Evolutionary conservation across 1,140 invertebrate species (phyloP), one percentile per base, ranked within the genome.

Genomic region (Brachionus rotundiformis): DNA sequence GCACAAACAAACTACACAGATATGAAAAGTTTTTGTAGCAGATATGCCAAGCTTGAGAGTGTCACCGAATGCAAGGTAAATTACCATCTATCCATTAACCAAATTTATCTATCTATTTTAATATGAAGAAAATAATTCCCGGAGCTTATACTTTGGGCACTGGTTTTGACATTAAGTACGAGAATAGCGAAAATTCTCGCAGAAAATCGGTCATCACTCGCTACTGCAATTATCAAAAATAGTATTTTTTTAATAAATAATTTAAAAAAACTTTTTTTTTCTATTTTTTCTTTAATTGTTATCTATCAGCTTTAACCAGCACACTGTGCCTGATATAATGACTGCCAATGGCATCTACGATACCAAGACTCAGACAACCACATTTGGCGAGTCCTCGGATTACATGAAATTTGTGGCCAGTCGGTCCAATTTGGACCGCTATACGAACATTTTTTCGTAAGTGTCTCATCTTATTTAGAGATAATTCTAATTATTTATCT

Each of bases 171-270:
- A 59, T 79, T 8, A 79, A 79, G 41, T 63, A 79, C 54, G 76
- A 79, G 36, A 79, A 79, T 41, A 79, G 76, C 33, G 76, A 79
- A 79, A 79, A 79, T 63, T 54, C 76, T 29, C 29, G 76, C 16
- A 19, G 76, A 39, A 54, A 63, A 61, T 79, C 76, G 19, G 36
- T 79, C 3, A 61, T 79, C 3, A 54, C 47, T 59, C 44, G 76
- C 1, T 63, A 79, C 47, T 79, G 76, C 47, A 79, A 79, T 79
- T 79, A 79, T 59, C 44, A 79, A 63, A 79, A 79, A 79, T 79
- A 16, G 76, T 79, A n/a, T n/a, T n/a, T n/a, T n/a, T n/a, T n/a
- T 16, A 77, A 31, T 29, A 31, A 68, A 65, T 27, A 23, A 27
- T 63, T 63, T 29, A 39, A 29, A 29, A 19, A 8, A 49, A 19